These are phyloP conservation scores for Drosophila monieri DNA, from an alignment of 2,888 invertebrate genomes.

Conservation along the genomic window DNA sequence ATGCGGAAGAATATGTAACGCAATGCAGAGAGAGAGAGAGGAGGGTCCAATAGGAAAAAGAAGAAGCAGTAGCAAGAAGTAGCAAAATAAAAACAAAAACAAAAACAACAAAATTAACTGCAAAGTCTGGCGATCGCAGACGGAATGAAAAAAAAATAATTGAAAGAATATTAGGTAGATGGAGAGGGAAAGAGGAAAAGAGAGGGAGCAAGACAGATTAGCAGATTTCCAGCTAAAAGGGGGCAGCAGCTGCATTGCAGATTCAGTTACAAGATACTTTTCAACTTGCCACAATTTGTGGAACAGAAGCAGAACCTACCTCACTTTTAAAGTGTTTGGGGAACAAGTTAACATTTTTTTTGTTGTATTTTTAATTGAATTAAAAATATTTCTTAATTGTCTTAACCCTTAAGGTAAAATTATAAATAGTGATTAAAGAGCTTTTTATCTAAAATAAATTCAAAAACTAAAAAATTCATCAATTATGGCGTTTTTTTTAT, in stretches of 20 bases:
- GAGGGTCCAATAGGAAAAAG: conserved; percentile 3
- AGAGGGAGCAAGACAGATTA: neutral
- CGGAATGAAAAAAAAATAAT: conserved; percentile 1
- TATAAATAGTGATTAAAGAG: too few relatives aligned
- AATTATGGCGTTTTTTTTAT: too few relatives aligned
- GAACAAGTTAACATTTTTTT: too few relatives aligned
- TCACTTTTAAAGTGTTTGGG: neutral
- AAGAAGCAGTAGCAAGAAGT: neutral
- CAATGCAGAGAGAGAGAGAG: conserved; percentile 19
- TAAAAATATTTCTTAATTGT: too few relatives aligned
- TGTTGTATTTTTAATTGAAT: too few relatives aligned
- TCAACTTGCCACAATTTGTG: conserved; percentile 1
- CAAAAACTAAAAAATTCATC: too few relatives aligned
- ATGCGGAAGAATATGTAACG: conserved; percentile 45
- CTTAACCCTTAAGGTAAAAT: too few relatives aligned
- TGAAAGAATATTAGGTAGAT: neutral
- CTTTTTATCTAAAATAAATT: too few relatives aligned
- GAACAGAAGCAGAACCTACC: neutral
- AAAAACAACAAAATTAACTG: conserved; percentile 24
- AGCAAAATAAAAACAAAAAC: conserved; percentile 3
- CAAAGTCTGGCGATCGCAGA: conserved; percentile 33
- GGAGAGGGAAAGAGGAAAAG: neutral
- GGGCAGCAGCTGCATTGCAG: neutral
- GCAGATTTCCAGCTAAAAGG: conserved; percentile 10
- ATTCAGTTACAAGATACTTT: conserved; percentile 1